Percentiles rank a stretch among this genome's conserved stretches.
These are phyloP conservation scores for Cheiracanthium punctorium DNA, from an alignment of 2,888 invertebrate species.

Conservation along the genomic window DNA sequence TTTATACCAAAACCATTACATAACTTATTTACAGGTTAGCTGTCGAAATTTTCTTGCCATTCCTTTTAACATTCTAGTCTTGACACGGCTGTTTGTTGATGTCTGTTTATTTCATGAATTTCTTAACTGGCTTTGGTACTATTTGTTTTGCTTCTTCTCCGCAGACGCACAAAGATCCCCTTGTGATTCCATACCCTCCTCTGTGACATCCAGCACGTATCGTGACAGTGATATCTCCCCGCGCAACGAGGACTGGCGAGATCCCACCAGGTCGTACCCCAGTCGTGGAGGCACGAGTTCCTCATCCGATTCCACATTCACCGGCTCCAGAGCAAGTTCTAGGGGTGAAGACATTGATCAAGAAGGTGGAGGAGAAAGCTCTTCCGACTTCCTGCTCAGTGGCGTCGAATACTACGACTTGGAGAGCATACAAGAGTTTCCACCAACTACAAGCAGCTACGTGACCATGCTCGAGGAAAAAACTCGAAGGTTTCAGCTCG, in stretches of 20 bases:
- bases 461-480: constrained; percentile 72
- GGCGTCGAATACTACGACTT: constrained; percentile 70
- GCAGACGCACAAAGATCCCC: constrained; percentile 43
- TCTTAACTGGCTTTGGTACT: no score
- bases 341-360: constrained; percentile 38
- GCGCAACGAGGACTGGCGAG: constrained; percentile 47
- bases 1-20: no score
- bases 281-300: constrained; percentile 22
- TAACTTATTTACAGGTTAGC: no score
- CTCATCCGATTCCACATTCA: constrained; percentile 36
- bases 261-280: not conserved
- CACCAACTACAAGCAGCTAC: constrained; percentile 67
- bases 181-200: constrained; percentile 49
- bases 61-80: no score
- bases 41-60: no score
- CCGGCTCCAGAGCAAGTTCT: constrained; percentile 18
- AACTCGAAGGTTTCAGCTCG: constrained; percentile 63
- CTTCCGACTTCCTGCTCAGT: constrained; percentile 72
- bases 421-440: constrained; percentile 70
- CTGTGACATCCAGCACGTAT: constrained; percentile 43
- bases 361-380: constrained; percentile 47
- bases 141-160: not conserved
- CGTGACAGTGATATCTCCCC: constrained; percentile 58
- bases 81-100: no score
- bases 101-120: no score